Conservation (phyloP, 2,797 vertebrate genomes). For the Lates japonicus region DNA sequence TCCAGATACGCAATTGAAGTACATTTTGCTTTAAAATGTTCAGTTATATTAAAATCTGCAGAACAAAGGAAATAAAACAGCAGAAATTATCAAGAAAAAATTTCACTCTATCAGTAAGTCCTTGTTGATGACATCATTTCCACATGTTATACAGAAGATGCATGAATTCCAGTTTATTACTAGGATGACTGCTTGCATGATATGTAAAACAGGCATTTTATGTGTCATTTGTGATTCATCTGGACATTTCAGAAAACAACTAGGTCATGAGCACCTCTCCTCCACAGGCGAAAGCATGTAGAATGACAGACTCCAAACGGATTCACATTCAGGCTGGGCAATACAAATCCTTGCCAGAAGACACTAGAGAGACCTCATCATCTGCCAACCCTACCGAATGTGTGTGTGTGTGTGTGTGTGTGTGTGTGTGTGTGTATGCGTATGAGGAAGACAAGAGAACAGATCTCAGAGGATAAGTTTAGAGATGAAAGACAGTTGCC, state of each 20-base stretch:
- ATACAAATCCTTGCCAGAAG: constrained; percentile 73
- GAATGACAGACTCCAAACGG: constrained; percentile 51
- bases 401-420: constrained; percentile 7
- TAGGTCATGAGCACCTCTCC: constrained; percentile 62
- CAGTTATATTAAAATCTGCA: not conserved
- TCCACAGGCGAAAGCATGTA: constrained; percentile 30
- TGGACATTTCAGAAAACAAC: constrained; percentile 54
- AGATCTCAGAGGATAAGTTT: constrained; percentile 65
- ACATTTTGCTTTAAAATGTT: not conserved
- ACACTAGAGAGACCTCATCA: constrained; percentile 63
- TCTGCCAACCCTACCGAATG: constrained; percentile 40
- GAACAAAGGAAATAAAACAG: not conserved
- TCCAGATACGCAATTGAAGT: not conserved
- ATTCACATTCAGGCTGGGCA: constrained; percentile 73
- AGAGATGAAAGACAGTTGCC: constrained; percentile 69
- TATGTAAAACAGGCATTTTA: not conserved
- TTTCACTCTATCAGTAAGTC: too few species aligned
- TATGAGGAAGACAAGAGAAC: not conserved
- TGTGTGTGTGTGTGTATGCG: not conserved
- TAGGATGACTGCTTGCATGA: not conserved
- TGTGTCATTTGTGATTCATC: constrained; percentile 33
- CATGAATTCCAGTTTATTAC: not conserved
- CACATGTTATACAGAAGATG: not conserved
- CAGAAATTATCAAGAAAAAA: not conserved
- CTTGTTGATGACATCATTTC: not conserved